Conservation (phyloP, 2,113 vertebrate species). For the Cairina moschata region DNA sequence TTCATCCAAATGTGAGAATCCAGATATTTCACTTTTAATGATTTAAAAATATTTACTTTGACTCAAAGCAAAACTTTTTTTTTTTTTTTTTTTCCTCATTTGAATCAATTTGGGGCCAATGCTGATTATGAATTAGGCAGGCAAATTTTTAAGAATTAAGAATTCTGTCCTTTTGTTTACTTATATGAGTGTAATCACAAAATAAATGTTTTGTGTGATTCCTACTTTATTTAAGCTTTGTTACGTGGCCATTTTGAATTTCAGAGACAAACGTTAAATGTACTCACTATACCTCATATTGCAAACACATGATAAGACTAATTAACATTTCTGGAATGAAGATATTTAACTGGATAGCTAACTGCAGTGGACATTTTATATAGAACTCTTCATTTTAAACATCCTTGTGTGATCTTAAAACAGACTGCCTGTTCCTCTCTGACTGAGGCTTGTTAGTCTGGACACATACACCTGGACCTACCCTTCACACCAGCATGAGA, state of each 20-base stretch:
- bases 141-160: not conserved
- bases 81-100: not conserved
- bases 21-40: not conserved
- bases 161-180: not conserved
- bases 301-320: not conserved
- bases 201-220: not conserved
- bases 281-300: not conserved
- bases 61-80: not conserved
- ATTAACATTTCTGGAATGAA: not conserved
- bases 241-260: not conserved
- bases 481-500: not conserved
- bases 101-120: not conserved
- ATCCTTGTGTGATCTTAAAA: not conserved
- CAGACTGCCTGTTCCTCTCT: not conserved
- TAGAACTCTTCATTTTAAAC: not conserved
- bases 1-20: not conserved
- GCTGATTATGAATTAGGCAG: not conserved
- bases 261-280: not conserved
- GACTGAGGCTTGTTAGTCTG: rapidly evolving
- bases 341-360: not conserved
- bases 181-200: not conserved
- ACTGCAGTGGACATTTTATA: not conserved
- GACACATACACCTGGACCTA: not conserved
- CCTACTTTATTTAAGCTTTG: not conserved
- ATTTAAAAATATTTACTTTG: not conserved